Evolutionary conservation across 1,140 invertebrate genomes (phyloP).

Genomic region (Halyomorpha halys): DNA sequence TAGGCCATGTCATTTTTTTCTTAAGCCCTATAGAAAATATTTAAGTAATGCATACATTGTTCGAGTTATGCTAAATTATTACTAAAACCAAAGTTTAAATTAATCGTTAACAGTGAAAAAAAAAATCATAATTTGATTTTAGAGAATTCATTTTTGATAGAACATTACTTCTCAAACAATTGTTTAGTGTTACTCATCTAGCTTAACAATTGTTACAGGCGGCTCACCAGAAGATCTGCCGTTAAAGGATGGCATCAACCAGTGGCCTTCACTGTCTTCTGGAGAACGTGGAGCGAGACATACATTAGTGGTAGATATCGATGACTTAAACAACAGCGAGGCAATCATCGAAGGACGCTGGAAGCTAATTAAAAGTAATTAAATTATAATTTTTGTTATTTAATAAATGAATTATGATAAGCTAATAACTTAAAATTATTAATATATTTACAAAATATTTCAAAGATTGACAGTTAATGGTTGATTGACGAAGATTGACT

Average conservation of each 20-base stretch:
- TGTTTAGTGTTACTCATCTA: not conserved
- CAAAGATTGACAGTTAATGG: too few relatives aligned
- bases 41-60: too few relatives aligned
- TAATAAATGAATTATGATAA: too few relatives aligned
- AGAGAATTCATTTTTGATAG: too few relatives aligned
- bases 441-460: too few relatives aligned
- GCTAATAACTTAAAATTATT: too few relatives aligned
- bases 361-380: conserved; percentile 19
- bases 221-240: not conserved
- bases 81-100: not conserved
- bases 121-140: not conserved
- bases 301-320: not conserved
- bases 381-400: not conserved
- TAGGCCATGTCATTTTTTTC: too few relatives aligned
- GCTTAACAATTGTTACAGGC: not conserved
- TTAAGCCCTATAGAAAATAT: too few relatives aligned
- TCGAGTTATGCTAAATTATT: too few relatives aligned
- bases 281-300: not conserved
- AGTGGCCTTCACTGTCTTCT: conserved; percentile 3
- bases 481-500: too few relatives aligned
- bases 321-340: not conserved
- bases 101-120: not conserved
- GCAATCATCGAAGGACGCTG: conserved; percentile 5
- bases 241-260: not conserved
- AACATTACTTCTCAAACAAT: too few relatives aligned